Percentiles rank a stretch among this genome's conserved stretches.
Conservation (phyloP, 2,113 vertebrate genomes). For the Hippocampus barbouri region DNA sequence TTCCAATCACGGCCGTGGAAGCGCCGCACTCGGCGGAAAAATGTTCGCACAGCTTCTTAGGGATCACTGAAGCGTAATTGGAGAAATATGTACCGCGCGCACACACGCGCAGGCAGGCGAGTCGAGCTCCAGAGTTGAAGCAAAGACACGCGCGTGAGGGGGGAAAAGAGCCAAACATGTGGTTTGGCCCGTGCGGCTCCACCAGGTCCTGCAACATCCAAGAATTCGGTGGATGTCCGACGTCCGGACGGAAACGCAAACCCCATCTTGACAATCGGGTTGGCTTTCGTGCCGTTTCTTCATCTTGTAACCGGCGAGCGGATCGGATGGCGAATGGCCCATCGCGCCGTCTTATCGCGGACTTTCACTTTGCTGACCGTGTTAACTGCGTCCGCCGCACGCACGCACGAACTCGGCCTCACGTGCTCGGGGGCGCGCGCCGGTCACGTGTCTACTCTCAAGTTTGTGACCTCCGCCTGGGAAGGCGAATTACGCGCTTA, state of each 20-base stretch:
- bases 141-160: background rate
- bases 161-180: background rate
- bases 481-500: too few relatives aligned
- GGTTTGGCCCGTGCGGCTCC: background rate
- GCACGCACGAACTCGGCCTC: background rate
- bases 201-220: too few relatives aligned
- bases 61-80: slow-evolving; percentile 48
- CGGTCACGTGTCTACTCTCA: too few relatives aligned
- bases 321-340: too few relatives aligned
- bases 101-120: background rate
- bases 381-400: background rate
- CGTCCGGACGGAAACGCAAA: too few relatives aligned
- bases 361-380: background rate
- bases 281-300: too few relatives aligned
- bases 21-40: slow-evolving; percentile 49
- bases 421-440: background rate
- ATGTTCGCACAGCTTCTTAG: slow-evolving; percentile 18
- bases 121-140: background rate
- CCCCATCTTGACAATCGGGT: too few relatives aligned
- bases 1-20: slow-evolving; percentile 55
- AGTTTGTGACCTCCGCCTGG: background rate
- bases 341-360: background rate
- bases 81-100: slow-evolving; percentile 58
- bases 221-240: too few relatives aligned
- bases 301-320: too few relatives aligned